Conservation (phyloP, 2,113 vertebrate genomes). For the Genyomyrus donnyi region DNA sequence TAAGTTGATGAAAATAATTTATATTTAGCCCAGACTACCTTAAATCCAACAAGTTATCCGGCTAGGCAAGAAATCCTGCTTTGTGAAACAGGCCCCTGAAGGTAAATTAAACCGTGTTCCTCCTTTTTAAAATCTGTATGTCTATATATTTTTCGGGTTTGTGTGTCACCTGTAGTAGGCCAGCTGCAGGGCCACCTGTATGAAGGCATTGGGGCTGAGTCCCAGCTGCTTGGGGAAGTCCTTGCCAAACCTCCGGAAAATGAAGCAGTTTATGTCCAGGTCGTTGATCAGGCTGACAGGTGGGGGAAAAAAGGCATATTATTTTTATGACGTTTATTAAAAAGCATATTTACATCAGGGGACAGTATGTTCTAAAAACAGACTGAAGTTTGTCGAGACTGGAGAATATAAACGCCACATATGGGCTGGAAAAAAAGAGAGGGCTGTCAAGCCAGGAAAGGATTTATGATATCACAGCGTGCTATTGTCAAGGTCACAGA, state of each 20-base stretch:
- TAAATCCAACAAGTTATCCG: no score
- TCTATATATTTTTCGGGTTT: not conserved
- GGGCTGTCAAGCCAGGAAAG: not conserved
- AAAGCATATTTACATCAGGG: not conserved
- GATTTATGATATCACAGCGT: not conserved
- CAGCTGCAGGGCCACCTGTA: slow-evolving; percentile 70
- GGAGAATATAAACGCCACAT: not conserved
- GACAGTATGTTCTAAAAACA: not conserved
- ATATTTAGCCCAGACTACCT: no score
- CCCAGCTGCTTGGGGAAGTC: slow-evolving; percentile 58
- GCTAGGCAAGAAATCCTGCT: no score
- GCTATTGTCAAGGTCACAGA: slow-evolving; percentile 25
- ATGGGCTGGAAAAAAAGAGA: not conserved
- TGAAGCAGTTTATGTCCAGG: slow-evolving; percentile 74
- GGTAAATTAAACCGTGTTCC: not conserved
- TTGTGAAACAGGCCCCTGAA: not conserved
- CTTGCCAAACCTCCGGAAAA: slow-evolving; percentile 68
- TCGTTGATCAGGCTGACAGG: slow-evolving; percentile 66
- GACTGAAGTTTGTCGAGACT: not conserved
- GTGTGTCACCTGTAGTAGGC: slow-evolving; percentile 66
- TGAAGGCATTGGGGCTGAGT: slow-evolving; percentile 68
- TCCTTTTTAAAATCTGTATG: not conserved
- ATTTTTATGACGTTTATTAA: not conserved
- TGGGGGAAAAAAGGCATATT: not conserved
- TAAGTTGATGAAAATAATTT: not conserved